Evolutionary conservation across 2,113 vertebrate species (phyloP).

Genomic region (Toxotes chatareus): DNA sequence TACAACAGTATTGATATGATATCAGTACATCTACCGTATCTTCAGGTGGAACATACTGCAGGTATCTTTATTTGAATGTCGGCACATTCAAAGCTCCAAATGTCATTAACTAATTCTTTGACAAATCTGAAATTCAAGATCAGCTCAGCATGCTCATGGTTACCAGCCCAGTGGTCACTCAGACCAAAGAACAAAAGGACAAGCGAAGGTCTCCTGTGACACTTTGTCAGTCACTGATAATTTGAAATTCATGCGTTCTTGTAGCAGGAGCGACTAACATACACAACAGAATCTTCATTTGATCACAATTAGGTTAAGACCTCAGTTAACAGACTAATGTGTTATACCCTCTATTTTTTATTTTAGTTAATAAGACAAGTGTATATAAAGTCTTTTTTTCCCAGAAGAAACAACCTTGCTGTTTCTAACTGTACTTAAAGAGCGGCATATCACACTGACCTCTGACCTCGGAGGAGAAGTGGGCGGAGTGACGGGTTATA

Average conservation of each 20-base stretch:
- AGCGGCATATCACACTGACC: conserved; percentile 84
- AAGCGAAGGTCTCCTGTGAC: not conserved
- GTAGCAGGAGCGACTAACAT: not conserved
- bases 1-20: too few relatives aligned
- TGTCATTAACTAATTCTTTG: not conserved
- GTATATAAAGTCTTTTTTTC: not conserved
- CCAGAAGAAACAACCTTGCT: not conserved
- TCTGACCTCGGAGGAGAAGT: conserved; percentile 98
- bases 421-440: not conserved
- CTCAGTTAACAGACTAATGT: not conserved
- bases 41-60: too few relatives aligned
- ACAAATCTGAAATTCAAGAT: not conserved
- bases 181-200: not conserved
- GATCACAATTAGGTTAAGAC: not conserved
- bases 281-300: not conserved
- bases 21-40: not conserved
- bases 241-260: not conserved
- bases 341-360: not conserved
- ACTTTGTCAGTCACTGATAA: too few relatives aligned
- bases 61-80: not conserved
- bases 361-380: not conserved
- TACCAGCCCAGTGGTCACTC: not conserved
- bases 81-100: not conserved
- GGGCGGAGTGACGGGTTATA: conserved; percentile 93
- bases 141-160: not conserved